phyloP scores from a whole-genome alignment of 35 echinoderm and acorn worm species.

The Eucidaris tribuloides region DNA sequence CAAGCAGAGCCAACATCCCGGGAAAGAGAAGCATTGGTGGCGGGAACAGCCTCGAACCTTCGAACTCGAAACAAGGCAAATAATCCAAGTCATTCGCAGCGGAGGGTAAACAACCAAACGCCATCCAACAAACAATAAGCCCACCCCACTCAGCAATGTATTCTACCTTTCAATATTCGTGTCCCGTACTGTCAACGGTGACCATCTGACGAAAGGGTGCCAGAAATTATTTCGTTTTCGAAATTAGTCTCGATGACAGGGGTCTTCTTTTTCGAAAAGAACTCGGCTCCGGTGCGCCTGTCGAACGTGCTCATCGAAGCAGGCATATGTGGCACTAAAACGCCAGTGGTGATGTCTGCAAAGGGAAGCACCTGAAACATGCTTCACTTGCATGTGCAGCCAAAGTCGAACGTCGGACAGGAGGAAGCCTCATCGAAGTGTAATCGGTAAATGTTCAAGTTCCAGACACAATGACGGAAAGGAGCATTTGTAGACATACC shows the following conservation, averaged over 20 bases:
- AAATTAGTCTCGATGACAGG: background rate
- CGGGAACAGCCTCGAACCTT: background rate
- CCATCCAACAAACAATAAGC: background rate
- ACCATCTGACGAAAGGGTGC: background rate
- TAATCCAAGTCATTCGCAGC: background rate
- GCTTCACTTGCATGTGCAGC: background rate
- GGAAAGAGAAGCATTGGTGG: too few relatives aligned
- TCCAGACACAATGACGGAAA: too few relatives aligned
- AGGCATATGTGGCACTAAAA: background rate
- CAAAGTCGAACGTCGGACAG: too few relatives aligned
- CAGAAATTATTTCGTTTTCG: too few relatives aligned
- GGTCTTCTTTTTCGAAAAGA: background rate
- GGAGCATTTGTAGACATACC: too few relatives aligned
- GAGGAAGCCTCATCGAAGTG: too few relatives aligned
- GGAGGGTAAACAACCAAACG: background rate
- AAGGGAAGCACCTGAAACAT: background rate
- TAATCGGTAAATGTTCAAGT: too few relatives aligned
- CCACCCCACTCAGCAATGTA: background rate
- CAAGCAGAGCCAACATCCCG: constrained; percentile 17
- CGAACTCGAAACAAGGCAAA: background rate
- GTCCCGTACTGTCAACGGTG: background rate
- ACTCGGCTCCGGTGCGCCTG: background rate
- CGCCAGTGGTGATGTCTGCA: background rate
- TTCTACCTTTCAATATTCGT: background rate
- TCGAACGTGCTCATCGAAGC: background rate